A percentile compares a stretch with the other conserved stretches of the same genome.
These are phyloP conservation scores for Drosophila auraria DNA, from an alignment of 1,140 invertebrate species.

Conservation along the genomic window DNA sequence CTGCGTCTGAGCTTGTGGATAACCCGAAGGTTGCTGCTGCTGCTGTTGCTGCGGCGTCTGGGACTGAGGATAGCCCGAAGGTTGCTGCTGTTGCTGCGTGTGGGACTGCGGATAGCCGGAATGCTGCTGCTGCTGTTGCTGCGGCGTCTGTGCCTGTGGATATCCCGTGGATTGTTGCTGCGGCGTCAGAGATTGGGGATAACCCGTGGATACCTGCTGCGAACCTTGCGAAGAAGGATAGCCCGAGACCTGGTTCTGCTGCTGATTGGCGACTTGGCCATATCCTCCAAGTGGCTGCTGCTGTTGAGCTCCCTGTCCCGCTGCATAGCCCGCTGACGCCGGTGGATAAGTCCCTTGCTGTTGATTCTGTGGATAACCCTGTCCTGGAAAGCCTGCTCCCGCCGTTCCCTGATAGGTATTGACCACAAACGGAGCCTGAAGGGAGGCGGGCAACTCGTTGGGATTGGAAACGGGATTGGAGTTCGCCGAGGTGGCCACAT, in stretches of 20 bases:
- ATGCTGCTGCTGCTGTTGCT: constrained; percentile 13
- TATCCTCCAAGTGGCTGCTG: constrained; percentile 22
- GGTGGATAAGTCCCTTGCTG: constrained; percentile 1
- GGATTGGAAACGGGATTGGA: constrained; percentile 9
- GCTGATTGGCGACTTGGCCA: background rate
- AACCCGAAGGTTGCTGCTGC: constrained; percentile 15
- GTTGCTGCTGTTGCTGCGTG: constrained; percentile 12
- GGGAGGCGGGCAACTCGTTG: constrained; percentile 4
- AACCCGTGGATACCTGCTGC: constrained; percentile 16
- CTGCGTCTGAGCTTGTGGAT: background rate
- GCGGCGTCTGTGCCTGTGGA: constrained; percentile 24
- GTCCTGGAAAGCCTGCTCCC: constrained; percentile 9
- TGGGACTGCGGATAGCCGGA: constrained; percentile 38
- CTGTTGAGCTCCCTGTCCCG: constrained; percentile 14
- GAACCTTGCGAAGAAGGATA: constrained; percentile 21
- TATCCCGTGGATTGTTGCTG: constrained; percentile 23
- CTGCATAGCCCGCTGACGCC: constrained; percentile 7
- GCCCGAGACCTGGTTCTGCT: background rate
- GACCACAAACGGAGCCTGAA: constrained; percentile 38
- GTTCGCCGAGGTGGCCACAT: constrained; percentile 65
- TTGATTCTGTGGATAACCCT: constrained; percentile 23
- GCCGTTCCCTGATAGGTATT: constrained; percentile 20
- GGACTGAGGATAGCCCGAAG: background rate
- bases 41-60: constrained; percentile 14
- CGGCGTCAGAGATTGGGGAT: constrained; percentile 16